Evolutionary conservation across 2,888 invertebrate species (phyloP).

Genomic region (Conchocele bisecta): DNA sequence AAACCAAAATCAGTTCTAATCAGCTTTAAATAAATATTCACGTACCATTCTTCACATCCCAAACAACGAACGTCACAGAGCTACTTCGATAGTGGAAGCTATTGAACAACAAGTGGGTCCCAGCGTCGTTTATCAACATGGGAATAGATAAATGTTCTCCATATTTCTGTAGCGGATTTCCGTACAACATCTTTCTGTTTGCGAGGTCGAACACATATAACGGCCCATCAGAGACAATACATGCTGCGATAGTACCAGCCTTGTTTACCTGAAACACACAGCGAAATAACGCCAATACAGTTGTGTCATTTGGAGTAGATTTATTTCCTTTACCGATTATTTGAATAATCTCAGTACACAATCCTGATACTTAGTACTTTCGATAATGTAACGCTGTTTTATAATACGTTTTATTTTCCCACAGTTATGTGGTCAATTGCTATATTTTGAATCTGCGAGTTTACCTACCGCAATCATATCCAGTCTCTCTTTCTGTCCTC

Average conservation of each 20-base stretch:
- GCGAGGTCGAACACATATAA: constrained; percentile 35
- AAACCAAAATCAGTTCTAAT: too few species aligned
- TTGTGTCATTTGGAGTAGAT: too few species aligned
- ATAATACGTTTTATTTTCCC: too few species aligned
- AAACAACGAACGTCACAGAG: constrained; percentile 29
- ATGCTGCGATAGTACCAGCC: constrained; percentile 32
- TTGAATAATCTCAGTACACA: too few species aligned
- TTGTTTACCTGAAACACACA: constrained; percentile 34
- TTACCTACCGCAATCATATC: constrained; percentile 22
- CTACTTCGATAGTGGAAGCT: constrained; percentile 6
- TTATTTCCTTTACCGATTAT: too few species aligned
- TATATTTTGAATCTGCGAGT: too few species aligned
- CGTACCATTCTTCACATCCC: constrained; percentile 50
- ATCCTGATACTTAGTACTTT: too few species aligned
- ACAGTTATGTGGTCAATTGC: too few species aligned
- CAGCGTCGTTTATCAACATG: constrained; percentile 20
- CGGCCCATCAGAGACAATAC: constrained; percentile 25
- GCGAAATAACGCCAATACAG: too few species aligned
- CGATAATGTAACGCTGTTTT: too few species aligned
- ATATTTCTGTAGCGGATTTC: constrained; percentile 4
- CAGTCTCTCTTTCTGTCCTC: constrained; percentile 30
- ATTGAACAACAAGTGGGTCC: constrained; percentile 28
- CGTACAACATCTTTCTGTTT: constrained; percentile 24
- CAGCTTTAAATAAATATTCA: too few species aligned
- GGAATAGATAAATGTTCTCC: constrained; percentile 16